Conservation (phyloP, 2,888 invertebrate species). For the Aphidius colemani region DNA sequence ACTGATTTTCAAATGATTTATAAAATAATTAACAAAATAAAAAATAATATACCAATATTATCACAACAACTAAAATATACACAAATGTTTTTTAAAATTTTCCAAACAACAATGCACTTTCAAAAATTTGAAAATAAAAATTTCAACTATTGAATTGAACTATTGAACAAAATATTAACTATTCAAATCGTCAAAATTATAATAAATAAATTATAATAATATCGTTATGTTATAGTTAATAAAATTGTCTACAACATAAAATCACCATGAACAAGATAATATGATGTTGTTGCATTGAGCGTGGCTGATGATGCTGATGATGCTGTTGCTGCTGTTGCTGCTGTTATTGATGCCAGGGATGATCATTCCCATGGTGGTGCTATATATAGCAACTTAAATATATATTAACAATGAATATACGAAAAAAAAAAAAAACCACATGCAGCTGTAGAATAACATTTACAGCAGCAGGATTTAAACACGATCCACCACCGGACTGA, state of each 20-base stretch:
- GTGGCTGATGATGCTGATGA: too few relatives aligned
- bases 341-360: too few relatives aligned
- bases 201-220: too few relatives aligned
- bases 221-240: too few relatives aligned
- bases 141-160: not conserved
- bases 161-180: not conserved
- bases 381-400: not conserved
- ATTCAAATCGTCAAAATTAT: too few relatives aligned
- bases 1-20: not conserved
- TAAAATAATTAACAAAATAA: constrained; percentile 5
- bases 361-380: too few relatives aligned
- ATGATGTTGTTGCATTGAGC: too few relatives aligned
- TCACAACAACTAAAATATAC: not conserved
- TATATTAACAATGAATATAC: not conserved
- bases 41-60: not conserved
- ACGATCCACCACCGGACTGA: not conserved
- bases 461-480: not conserved
- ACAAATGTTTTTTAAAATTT: not conserved
- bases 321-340: too few relatives aligned
- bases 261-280: too few relatives aligned
- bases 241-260: too few relatives aligned
- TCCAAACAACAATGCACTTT: not conserved
- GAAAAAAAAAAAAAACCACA: constrained; percentile 3
- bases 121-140: not conserved
- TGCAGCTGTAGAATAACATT: not conserved